phyloP scores from a whole-genome alignment of 1,140 invertebrate species.

The Drosophila mojavensis region DNA sequence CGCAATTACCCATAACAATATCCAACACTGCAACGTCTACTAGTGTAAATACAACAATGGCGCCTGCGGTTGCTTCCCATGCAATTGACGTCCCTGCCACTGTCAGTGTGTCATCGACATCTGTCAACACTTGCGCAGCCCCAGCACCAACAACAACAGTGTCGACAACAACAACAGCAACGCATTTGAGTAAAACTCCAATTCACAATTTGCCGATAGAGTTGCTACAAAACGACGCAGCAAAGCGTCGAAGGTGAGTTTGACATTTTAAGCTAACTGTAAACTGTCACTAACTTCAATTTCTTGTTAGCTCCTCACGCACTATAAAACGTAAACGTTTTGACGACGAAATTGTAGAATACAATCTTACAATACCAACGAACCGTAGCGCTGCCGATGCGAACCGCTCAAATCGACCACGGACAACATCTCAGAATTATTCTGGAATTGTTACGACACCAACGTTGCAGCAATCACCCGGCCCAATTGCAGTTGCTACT shows the following conservation, averaged over 20 bases:
- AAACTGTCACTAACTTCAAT: conserved; percentile 1
- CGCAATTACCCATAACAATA: conserved; percentile 32
- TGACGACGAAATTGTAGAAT: conserved; percentile 98
- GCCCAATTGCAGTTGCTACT: conserved; percentile 60
- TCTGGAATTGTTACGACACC: conserved; percentile 83
- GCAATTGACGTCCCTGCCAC: conserved; percentile 35
- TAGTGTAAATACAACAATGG: conserved; percentile 9
- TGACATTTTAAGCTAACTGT: conserved; percentile 19
- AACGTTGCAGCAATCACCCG: conserved; percentile 51
- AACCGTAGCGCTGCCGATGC: conserved; percentile 86
- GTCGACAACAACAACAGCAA: conserved; percentile 28
- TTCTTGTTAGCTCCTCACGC: conserved; percentile 89
- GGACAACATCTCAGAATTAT: conserved; percentile 86
- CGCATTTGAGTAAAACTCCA: conserved; percentile 42
- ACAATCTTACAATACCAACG: conserved; percentile 89
- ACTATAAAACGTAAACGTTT: conserved; percentile 98
- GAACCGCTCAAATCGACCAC: conserved; percentile 84
- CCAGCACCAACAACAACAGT: conserved; percentile 25
- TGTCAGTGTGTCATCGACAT: conserved; percentile 50
- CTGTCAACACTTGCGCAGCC: conserved; percentile 45
- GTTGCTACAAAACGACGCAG: conserved; percentile 76
- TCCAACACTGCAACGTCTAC: conserved; percentile 12
- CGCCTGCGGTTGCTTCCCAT: conserved; percentile 5
- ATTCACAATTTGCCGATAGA: conserved; percentile 75
- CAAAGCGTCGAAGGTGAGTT: conserved; percentile 75